Evolutionary conservation across 1,140 invertebrate species (phyloP).

Genomic region (Lasioglossum albipes): DNA sequence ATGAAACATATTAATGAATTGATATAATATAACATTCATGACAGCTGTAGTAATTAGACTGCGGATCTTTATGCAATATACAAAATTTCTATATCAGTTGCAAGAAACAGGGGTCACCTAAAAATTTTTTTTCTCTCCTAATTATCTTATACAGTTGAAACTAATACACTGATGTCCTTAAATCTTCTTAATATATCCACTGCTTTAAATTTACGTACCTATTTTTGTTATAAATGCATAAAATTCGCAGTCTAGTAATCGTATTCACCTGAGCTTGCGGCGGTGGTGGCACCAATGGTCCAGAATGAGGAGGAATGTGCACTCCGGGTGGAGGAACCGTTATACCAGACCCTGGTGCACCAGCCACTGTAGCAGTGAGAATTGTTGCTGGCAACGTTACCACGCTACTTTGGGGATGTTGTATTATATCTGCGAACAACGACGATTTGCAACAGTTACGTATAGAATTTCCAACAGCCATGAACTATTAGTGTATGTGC

Average conservation of each 20-base stretch:
- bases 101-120: too few relatives aligned
- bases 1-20: constrained; percentile 19
- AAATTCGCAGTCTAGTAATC: too few relatives aligned
- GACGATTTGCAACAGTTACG: constrained; percentile 26
- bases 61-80: too few relatives aligned
- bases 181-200: too few relatives aligned
- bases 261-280: constrained; percentile 73
- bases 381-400: constrained; percentile 77
- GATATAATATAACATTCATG: background rate
- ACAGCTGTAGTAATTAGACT: background rate
- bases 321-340: constrained; percentile 74
- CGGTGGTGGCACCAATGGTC: constrained; percentile 72
- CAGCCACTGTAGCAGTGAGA: constrained; percentile 77
- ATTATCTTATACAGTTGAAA: too few relatives aligned
- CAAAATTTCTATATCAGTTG: too few relatives aligned
- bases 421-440: constrained; percentile 74
- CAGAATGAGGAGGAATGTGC: constrained; percentile 75
- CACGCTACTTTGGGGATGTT: constrained; percentile 77
- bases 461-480: constrained; percentile 22
- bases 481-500: constrained; percentile 37
- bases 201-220: too few relatives aligned
- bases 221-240: too few relatives aligned
- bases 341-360: constrained; percentile 69
- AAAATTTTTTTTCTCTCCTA: too few relatives aligned
- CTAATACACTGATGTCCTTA: too few relatives aligned